These are phyloP conservation scores for Shinisaurus crocodilurus DNA, from an alignment of 2,113 vertebrate genomes.

Conservation along the genomic window DNA sequence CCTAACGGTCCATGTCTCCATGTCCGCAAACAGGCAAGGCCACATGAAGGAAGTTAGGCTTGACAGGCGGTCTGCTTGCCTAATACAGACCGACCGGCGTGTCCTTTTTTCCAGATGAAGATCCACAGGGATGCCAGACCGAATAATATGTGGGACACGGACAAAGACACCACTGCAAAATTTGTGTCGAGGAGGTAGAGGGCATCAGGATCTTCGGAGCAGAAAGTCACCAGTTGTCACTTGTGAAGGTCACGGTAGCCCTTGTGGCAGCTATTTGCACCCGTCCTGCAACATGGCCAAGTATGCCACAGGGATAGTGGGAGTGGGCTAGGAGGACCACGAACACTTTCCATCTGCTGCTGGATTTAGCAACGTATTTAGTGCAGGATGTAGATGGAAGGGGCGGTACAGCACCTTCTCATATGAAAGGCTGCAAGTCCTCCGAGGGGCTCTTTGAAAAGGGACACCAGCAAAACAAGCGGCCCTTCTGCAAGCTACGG, in stretches of 20 bases:
- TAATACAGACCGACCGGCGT: neutral
- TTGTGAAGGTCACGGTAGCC: neutral
- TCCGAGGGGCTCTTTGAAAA: neutral
- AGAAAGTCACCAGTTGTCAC: neutral
- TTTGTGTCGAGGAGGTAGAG: neutral
- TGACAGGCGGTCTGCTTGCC: neutral
- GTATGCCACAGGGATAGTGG: too few relatives aligned
- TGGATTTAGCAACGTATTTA: neutral
- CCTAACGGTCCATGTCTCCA: neutral
- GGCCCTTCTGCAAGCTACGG: neutral
- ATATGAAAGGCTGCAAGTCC: neutral
- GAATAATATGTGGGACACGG: neutral
- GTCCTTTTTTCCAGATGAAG: neutral
- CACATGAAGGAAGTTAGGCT: neutral
- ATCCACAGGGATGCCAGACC: neutral
- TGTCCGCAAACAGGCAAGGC: neutral
- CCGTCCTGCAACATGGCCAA: neutral
- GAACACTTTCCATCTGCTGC: neutral
- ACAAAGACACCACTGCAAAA: neutral
- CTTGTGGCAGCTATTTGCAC: neutral
- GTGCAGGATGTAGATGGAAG: neutral
- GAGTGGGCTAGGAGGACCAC: neutral
- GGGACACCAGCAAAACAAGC: neutral
- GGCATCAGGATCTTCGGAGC: neutral
- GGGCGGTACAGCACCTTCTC: neutral